A percentile compares a stretch with the other conserved stretches of the same genome.
Evolutionary conservation across 2,888 invertebrate genomes (phyloP).

Genomic region (Aphidoletes aphidimyza): DNA sequence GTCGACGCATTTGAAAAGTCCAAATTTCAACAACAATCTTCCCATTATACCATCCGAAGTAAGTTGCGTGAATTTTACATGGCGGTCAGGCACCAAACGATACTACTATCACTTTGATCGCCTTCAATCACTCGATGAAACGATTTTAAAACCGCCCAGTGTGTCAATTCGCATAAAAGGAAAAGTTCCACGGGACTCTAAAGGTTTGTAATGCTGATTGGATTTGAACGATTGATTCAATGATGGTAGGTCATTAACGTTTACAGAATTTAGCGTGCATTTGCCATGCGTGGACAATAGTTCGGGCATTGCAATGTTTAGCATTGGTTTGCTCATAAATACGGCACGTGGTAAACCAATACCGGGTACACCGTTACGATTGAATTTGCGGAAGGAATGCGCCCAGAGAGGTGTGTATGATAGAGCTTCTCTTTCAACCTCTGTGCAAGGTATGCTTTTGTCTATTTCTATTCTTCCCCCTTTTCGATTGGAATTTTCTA

Average conservation of each 20-base stretch:
- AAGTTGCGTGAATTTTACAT: constrained; percentile 89
- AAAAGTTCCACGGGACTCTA: constrained; percentile 84
- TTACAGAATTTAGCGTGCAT: constrained; percentile 87
- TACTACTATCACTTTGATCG: constrained; percentile 89
- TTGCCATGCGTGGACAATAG: constrained; percentile 88
- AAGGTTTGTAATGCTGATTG: constrained; percentile 70
- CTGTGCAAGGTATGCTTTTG: constrained; percentile 57
- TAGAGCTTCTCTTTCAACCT: constrained; percentile 64
- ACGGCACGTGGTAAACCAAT: constrained; percentile 82
- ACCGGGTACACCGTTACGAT: constrained; percentile 86
- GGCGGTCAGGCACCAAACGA: constrained; percentile 80
- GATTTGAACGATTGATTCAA: constrained; percentile 54
- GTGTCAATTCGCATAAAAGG: constrained; percentile 88
- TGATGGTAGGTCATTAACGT: neutral
- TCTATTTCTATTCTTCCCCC: constrained; percentile 14
- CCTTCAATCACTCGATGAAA: constrained; percentile 84
- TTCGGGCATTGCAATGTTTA: constrained; percentile 88
- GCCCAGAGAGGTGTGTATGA: constrained; percentile 89
- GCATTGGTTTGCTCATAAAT: constrained; percentile 85
- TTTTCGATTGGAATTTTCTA: neutral
- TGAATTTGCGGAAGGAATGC: constrained; percentile 92
- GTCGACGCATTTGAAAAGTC: constrained; percentile 85
- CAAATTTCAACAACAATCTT: constrained; percentile 88
- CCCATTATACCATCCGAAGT: constrained; percentile 94
- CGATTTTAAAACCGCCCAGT: constrained; percentile 85